phyloP scores from a whole-genome alignment of 2,888 invertebrate genomes.

The Melanargia galathea region DNA sequence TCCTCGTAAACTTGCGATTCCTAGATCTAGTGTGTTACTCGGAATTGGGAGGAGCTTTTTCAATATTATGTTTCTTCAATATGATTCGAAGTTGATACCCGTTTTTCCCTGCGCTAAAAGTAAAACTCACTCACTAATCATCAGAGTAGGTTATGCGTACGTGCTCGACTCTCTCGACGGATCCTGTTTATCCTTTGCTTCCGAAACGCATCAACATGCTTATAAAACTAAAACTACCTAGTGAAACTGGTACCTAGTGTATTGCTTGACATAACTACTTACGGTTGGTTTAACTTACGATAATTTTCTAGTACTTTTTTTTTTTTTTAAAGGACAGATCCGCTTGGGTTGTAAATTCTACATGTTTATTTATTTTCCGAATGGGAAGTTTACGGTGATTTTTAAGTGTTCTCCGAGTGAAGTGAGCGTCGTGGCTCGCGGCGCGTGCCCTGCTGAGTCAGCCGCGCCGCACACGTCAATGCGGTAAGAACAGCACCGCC shows the following conservation, averaged over 20 bases:
- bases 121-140: conserved; percentile 34
- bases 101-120: not conserved
- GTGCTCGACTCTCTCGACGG: conserved; percentile 56
- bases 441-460: conserved; percentile 58
- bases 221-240: too few species aligned
- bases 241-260: too few species aligned
- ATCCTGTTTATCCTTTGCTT: conserved; percentile 62
- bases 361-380: conserved; percentile 3
- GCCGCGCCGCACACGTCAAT: conserved; percentile 57
- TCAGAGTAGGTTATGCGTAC: conserved; percentile 48
- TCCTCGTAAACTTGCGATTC: conserved; percentile 24
- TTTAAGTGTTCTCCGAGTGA: conserved; percentile 29
- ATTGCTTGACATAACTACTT: too few species aligned
- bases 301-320: not conserved
- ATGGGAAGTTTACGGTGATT: conserved; percentile 14
- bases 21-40: conserved; percentile 9
- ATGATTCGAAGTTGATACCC: not conserved
- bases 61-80: not conserved
- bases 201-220: conserved; percentile 43
- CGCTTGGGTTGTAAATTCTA: not conserved
- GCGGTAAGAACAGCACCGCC: conserved; percentile 65
- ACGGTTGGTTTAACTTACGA: too few species aligned
- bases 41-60: conserved; percentile 6
- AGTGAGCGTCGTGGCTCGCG: conserved; percentile 41
- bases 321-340: not conserved